phyloP scores from a whole-genome alignment of 2,113 vertebrate species.

The Spea bombifrons region DNA sequence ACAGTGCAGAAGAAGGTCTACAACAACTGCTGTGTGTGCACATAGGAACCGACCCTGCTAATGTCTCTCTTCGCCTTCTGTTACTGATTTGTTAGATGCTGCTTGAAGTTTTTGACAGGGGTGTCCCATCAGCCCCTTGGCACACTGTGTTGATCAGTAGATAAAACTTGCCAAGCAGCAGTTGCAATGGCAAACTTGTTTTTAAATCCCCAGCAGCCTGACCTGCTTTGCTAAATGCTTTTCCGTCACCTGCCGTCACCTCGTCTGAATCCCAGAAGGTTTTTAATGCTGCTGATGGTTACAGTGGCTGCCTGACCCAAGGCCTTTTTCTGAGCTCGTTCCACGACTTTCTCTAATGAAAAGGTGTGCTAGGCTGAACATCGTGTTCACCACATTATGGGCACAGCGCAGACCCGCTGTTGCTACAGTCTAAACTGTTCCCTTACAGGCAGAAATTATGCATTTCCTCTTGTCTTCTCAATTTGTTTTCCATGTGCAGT shows the following conservation, averaged over 20 bases:
- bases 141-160: slow-evolving; percentile 61
- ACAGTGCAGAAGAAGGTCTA: slow-evolving; percentile 51
- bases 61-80: slow-evolving; percentile 57
- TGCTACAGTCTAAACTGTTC: slow-evolving; percentile 2
- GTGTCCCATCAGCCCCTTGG: slow-evolving; percentile 71
- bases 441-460: slow-evolving; percentile 3
- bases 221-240: slow-evolving; percentile 47
- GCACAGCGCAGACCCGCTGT: neutral
- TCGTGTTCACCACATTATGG: slow-evolving; percentile 39
- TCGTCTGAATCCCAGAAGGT: slow-evolving; percentile 52
- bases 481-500: neutral
- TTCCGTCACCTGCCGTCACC: slow-evolving; percentile 53
- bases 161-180: slow-evolving; percentile 57
- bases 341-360: slow-evolving; percentile 52
- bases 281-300: slow-evolving; percentile 49
- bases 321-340: slow-evolving; percentile 34
- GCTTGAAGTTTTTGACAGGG: slow-evolving; percentile 66
- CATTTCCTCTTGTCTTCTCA: slow-evolving; percentile 38
- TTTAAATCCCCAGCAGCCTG: slow-evolving; percentile 18
- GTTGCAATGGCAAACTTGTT: slow-evolving; percentile 11
- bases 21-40: slow-evolving; percentile 33
- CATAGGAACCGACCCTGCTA: slow-evolving; percentile 53
- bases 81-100: slow-evolving; percentile 54
- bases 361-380: slow-evolving; percentile 47
- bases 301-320: slow-evolving; percentile 53